Conservation (phyloP, 2,888 invertebrate species). For the Trichogramma evanescens region DNA sequence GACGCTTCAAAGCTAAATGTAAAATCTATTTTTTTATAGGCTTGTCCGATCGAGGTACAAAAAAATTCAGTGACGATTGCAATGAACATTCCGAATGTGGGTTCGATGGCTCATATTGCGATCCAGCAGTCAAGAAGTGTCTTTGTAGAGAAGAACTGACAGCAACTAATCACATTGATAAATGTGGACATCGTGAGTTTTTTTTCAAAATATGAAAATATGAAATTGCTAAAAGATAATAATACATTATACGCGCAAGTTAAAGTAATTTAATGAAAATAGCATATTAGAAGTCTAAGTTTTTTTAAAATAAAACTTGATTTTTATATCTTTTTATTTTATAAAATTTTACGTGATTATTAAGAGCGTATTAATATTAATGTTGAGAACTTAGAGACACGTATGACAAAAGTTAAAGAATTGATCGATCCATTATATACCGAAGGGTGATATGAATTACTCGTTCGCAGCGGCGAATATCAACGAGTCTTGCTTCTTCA, state of each 20-base stretch:
- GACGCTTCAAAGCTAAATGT: too few species aligned
- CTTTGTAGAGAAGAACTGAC: slow-evolving; percentile 66
- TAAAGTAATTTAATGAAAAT: background rate
- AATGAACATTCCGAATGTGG: slow-evolving; percentile 65
- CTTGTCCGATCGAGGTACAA: slow-evolving; percentile 52
- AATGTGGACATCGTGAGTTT: slow-evolving; percentile 73
- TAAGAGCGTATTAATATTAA: too few species aligned
- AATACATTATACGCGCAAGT: background rate
- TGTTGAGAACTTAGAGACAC: too few species aligned
- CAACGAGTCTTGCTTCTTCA: slow-evolving; percentile 77
- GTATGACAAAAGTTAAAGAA: too few species aligned
- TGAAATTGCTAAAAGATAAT: background rate
- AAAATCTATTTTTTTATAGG: too few species aligned
- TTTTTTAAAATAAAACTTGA: too few species aligned
- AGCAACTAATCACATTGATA: slow-evolving; percentile 76
- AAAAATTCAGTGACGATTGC: slow-evolving; percentile 73
- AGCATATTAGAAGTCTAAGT: too few species aligned
- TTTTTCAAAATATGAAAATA: background rate
- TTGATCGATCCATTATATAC: too few species aligned
- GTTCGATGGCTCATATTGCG: slow-evolving; percentile 68
- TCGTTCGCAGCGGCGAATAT: slow-evolving; percentile 59
- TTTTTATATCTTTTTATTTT: too few species aligned
- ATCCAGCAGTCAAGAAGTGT: slow-evolving; percentile 62
- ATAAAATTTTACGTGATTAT: too few species aligned
- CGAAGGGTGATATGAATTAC: too few species aligned